Evolutionary conservation across 2,113 vertebrate genomes (phyloP).

Genomic region (Jacana jacana): DNA sequence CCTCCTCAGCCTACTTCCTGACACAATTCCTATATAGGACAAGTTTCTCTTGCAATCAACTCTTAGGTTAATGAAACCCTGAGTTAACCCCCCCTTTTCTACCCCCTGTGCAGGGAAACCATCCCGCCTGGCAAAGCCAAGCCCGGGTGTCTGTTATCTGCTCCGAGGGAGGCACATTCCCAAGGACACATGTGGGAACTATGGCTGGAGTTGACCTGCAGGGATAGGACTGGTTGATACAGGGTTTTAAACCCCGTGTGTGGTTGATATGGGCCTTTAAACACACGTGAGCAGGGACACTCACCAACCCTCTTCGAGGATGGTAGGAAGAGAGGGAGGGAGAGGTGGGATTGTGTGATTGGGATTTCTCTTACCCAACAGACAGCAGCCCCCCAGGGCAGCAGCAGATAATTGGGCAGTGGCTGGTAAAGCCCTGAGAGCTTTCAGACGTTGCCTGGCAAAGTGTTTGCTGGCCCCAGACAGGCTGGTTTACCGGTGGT

Average conservation of each 20-base stretch:
- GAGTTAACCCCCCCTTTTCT: background rate
- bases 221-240: background rate
- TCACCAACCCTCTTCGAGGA: fast-evolving
- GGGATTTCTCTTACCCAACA: background rate
- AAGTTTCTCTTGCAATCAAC: conserved; percentile 11
- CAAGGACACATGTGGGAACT: conserved; percentile 25
- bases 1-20: conserved; percentile 7
- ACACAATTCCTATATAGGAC: conserved; percentile 43
- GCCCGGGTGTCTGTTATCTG: background rate
- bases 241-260: no score
- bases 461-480: background rate
- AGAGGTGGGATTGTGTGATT: background rate
- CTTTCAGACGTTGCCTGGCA: background rate
- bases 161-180: background rate
- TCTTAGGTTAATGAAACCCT: conserved; percentile 41
- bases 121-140: background rate
- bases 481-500: background rate
- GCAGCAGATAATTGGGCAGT: background rate
- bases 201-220: background rate
- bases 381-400: background rate
- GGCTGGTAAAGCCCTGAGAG: background rate
- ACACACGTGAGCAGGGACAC: background rate
- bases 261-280: background rate
- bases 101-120: background rate
- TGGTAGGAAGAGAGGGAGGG: background rate